Base-by-base conservation (phyloP, 2,888 invertebrate genomes). In the Chalcis sispes region DNA sequence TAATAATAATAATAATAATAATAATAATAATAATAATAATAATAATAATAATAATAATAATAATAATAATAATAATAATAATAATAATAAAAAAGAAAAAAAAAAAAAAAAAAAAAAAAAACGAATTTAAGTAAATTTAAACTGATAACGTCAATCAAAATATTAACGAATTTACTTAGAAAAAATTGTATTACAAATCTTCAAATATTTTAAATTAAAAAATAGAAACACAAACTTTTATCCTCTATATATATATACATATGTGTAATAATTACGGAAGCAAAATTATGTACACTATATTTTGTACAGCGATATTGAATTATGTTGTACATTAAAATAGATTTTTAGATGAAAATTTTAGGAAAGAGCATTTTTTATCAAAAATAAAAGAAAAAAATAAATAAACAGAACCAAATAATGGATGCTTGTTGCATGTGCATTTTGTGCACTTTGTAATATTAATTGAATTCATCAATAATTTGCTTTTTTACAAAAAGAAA, bases 251-350 rank as follows among this genome's bases (percentile, higher is more conserved):
- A 61, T 79, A 80, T 82, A 83, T 82, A 46, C 46, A 46, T 52
- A 59, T 79, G 79, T 82, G 82, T 82, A 84, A 85, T 85, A 83
- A 83, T 76, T 80, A 82, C 80, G 56, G 81, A 80, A 82, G 82
- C 82, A 85, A 83, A 83, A 84, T 82, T 82, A 80, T 81, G 82
- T 80, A 83, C 77, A 42, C 36, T 84, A 86, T 85, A 85, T 86
- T 86, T 86, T 86, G 81, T 86, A 86, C 84, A 85, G 82, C 83
- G 80, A 82, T 82, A 81, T 83, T 82, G 77, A 82, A 83, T 79
- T 80, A 81, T 75, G 76, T 79, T 81, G 81, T 80, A 79, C 79
- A 80, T 75, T 71, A 15, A 10, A 59, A 65, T 52, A 70, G 25
- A 71, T 59, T 75, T 75, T 70, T 71, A 69, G 70, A 65, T 20